Base-by-base conservation (phyloP, 2,113 vertebrate species). In the Sinocyclocheilus anophthalmus region DNA sequence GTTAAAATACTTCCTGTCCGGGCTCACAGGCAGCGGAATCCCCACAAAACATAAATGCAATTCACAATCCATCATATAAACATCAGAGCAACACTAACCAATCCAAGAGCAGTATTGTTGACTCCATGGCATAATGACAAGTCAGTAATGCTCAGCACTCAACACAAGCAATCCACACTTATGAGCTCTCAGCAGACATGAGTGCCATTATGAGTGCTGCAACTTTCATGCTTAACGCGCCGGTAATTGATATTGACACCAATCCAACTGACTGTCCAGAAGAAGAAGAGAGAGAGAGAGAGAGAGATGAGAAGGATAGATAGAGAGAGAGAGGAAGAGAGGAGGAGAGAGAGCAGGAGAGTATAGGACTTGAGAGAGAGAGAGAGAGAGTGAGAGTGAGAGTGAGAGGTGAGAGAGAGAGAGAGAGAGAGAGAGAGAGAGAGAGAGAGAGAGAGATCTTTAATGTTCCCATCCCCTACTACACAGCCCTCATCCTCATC, bases 241-340 rank as follows among this genome's bases (percentile, higher is more conserved):
- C 16, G 20, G 26, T 59, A 76, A 76, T 76, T 50, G 73, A 76
- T 76, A 13, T 76, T 48, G 73, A 76, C 73, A 76, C 45, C 45
- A 26, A 48, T 26, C 5, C 73, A 24, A 76, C 73, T 26, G 73
- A 76, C 70, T n/a, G 69, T n/a, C 5, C 16, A 4, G 16, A 4
- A 16, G 37, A 8, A 18, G 20, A n/a, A 39, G 37, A 39, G 37
- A n/a, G 37, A 42, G 30, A 18, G 20, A 39, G 37, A 39, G 37
- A 10, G 14, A 4, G 14, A 69, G 16, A 24, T n/a, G 39, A n/a
- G 16, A 20, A 11, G 11, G 11, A 48, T 0, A 5, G 8, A 5
- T 1, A 72, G 18, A 24, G 22, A 48, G 18, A 20, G 10, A 5
- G 39, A 39, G 45, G 37, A n/a, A 26, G 26, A 26, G 26, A 26